Evolutionary conservation across 2,888 invertebrate genomes (phyloP), one percentile per base, ranked within the genome.

Genomic region (Tachina lurida): DNA sequence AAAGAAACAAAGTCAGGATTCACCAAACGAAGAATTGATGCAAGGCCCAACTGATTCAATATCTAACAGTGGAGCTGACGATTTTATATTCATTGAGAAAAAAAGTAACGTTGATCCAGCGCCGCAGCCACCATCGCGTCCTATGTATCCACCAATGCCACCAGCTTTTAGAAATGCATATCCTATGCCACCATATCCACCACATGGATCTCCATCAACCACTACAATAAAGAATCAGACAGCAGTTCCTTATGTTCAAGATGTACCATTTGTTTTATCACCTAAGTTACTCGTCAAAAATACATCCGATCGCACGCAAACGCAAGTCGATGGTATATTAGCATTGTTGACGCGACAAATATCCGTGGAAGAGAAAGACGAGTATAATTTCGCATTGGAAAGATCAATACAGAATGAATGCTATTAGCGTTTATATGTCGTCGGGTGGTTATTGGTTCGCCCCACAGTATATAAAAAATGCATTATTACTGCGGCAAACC

Each of bases 281-380:
- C 91, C 92, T 0, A 90, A 89, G 8, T 62, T 92, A 49, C 83
- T 88, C 22, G 87, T 84, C 19, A 91, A 91, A 84, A 89, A 87
- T 15, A 84, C 86, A 10, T 89, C 88, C n/a, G 90, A 89, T 78
- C 84, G 89, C 10, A 89, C 90, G 0, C 92, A 92, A 63, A 87
- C 89, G 74, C 90, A 92, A 83, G 90, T 92, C 13, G 92, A 92
- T 79, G 91, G 90, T 12, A 91, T 92, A 45, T 79, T 92, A 62
- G 92, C 92, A 0, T 56, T 91, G 1, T 76, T 92, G 73, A 92
- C 92, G 0, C 89, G 92, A 13, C 91, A 91, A 84, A 87, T 92
- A 81, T 89, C 89, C 0, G 83, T 91, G 2, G 91, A 91, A 58
- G 90, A 88, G n/a, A 80, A 88, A 15, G 90, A 91, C 3, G 91